phyloP scores from a whole-genome alignment of 2,113 vertebrate species.

The Bufo gargarizans region DNA sequence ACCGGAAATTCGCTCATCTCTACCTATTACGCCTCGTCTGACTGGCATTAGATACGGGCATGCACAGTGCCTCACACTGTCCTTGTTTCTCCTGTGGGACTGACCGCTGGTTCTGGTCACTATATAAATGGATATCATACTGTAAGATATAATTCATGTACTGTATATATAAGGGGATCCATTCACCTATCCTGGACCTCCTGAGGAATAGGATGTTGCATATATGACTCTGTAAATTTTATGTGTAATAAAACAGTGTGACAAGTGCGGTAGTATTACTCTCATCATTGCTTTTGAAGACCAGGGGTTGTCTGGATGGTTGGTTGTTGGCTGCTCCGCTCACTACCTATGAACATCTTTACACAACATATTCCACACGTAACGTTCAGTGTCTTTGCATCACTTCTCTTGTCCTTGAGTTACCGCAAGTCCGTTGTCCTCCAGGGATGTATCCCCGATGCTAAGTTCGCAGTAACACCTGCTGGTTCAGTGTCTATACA shows the following conservation, averaged over 20 bases:
- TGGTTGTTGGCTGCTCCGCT: no score
- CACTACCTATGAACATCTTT: no score
- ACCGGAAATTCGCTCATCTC: no score
- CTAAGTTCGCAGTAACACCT: no score
- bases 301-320: no score
- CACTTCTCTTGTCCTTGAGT: no score
- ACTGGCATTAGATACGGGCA: not conserved
- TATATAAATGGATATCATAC: not conserved
- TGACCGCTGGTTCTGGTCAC: not conserved
- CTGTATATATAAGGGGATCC: not conserved
- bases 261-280: not conserved
- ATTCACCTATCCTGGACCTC: not conserved
- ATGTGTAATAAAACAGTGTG: constrained; percentile 17
- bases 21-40: not conserved
- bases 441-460: no score
- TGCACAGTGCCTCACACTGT: not conserved
- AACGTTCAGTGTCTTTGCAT: no score
- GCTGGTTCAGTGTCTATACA: no score
- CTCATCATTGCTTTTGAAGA: not conserved
- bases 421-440: no score
- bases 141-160: constrained; percentile 19
- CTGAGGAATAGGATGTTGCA: constrained; percentile 9
- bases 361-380: no score
- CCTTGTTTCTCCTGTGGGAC: not conserved
- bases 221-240: constrained; percentile 2